These are phyloP conservation scores for Ranitomeya variabilis DNA, from an alignment of 2,113 vertebrate species.

Conservation along the genomic window DNA sequence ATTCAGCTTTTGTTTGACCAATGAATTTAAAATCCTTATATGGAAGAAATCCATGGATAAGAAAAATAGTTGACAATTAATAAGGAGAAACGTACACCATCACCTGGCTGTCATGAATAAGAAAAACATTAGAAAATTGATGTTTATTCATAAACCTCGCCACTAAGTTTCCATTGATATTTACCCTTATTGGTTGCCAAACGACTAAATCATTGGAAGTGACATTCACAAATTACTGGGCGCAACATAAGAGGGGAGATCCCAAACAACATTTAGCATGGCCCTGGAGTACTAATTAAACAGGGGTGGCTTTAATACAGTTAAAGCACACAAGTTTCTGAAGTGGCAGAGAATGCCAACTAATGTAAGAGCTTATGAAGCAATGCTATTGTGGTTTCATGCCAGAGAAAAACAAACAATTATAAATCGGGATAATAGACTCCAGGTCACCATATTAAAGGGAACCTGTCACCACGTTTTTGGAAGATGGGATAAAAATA, in stretches of 20 bases:
- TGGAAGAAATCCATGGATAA: neutral
- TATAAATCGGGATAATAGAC: neutral
- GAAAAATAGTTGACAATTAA: neutral
- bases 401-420: neutral
- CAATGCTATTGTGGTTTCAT: neutral
- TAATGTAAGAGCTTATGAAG: neutral
- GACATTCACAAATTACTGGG: neutral
- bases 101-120: neutral
- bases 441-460: neutral
- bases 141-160: neutral
- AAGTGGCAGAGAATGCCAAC: neutral
- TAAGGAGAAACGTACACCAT: neutral
- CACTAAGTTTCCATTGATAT: neutral
- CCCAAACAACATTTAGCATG: neutral
- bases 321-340: neutral
- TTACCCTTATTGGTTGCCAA: neutral
- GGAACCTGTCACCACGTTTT: too few relatives aligned
- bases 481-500: too few relatives aligned
- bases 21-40: conserved; percentile 1
- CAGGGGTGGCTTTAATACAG: neutral
- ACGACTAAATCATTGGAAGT: neutral
- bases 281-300: neutral
- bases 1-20: conserved; percentile 4
- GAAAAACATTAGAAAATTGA: neutral
- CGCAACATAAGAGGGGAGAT: neutral